Base-by-base conservation (phyloP, 2,797 vertebrate species). In the Micrastur ruficollis region DNA sequence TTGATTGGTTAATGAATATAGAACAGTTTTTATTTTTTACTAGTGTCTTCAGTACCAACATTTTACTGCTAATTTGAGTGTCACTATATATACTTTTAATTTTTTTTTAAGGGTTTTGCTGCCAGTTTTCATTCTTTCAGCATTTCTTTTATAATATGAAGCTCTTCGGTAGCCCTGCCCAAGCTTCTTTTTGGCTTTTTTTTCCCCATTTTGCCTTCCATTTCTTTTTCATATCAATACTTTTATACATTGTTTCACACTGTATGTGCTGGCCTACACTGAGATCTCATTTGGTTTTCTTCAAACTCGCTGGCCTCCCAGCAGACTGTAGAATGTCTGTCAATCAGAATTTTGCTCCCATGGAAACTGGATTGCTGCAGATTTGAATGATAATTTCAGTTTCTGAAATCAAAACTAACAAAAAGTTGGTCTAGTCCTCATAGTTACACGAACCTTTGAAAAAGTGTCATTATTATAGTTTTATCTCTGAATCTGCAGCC, bases 191-290 rank as follows among this genome's bases (percentile, higher is more conserved):
- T 25, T 73, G 58, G 20, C 16, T 40, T 81, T 58, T 58, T 52
- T 8, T 1, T 0, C 11, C 40, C 11, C 20, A 7, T 10, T 79
- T 92, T 68, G 9, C 26, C 8, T 65, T 8, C 0, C 4, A 6
- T 53, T 82, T 85, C 21, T 66, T 76, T 71, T 71, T 83, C 14
- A 16, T 59, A 17, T 50, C 22, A n/a, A 26, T 55, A n/a, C 12
- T 68, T 70, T 6, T 22, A 7, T 36, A 6, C 0, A 0, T 62
- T 68, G 22, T 83, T 75, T 72, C 27, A 59, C 17, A 4, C 0
- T 14, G 12, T 46, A 12, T 65, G 5, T 86, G 27, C 53, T 93
- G 61, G 9, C 8, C 31, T 58, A 50, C 7, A 3, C 20, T 50
- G 61, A 72, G 42, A 23, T 61, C 26, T 74, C 4, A 0, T 76